phyloP scores from a whole-genome alignment of 1,140 invertebrate species.

The Pristionchus pacificus region DNA sequence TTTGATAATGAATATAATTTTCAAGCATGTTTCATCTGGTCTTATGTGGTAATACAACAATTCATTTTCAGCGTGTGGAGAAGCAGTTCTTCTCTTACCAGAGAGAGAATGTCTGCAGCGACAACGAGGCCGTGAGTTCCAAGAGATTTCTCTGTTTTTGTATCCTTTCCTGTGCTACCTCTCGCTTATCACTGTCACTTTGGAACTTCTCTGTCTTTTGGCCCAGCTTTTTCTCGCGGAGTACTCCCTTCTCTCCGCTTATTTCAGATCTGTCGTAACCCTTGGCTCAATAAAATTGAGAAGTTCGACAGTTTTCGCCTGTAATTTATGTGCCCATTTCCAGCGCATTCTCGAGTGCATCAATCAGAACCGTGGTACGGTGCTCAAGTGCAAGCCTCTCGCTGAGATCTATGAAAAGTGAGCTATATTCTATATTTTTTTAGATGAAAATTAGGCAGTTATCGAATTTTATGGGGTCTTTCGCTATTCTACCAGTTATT shows the following conservation, averaged over 20 bases:
- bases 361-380: not conserved
- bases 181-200: too few relatives aligned
- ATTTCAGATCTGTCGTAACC: too few relatives aligned
- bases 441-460: too few relatives aligned
- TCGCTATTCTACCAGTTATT: too few relatives aligned
- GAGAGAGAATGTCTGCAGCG: not conserved
- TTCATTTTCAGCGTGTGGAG: not conserved
- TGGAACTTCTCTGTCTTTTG: too few relatives aligned
- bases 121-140: not conserved
- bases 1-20: not conserved
- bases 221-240: too few relatives aligned
- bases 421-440: not conserved
- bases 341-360: not conserved
- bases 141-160: not conserved
- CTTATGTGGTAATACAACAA: too few relatives aligned
- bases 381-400: not conserved
- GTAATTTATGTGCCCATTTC: not conserved
- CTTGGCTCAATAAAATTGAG: too few relatives aligned
- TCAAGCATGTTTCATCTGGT: not conserved
- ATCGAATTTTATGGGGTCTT: too few relatives aligned
- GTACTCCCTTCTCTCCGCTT: too few relatives aligned
- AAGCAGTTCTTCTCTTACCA: not conserved
- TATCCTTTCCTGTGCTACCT: not conserved
- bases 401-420: not conserved
- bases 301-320: not conserved